Conservation (phyloP, 2,113 vertebrate genomes). For the Xiphophorus hellerii region DNA sequence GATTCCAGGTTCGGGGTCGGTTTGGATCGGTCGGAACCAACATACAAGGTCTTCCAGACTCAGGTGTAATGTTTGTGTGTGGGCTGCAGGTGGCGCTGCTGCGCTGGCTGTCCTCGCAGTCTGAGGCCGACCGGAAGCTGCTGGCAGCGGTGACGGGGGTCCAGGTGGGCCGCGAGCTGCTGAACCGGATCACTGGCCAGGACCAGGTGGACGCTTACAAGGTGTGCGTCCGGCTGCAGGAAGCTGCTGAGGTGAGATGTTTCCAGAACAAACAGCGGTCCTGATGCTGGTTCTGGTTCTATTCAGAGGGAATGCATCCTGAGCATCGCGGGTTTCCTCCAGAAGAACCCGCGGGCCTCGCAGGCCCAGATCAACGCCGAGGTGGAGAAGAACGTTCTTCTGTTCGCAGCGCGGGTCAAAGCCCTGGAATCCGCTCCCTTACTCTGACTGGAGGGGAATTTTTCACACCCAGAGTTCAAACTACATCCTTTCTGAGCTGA, state of each 20-base stretch:
- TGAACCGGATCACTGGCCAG: conserved; percentile 73
- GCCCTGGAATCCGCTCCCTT: conserved; percentile 62
- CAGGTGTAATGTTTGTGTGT: too few relatives aligned
- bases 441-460: conserved; percentile 28
- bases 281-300: conserved; percentile 8
- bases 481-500: neutral
- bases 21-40: neutral
- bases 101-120: conserved; percentile 71
- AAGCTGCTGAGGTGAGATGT: too few relatives aligned
- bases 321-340: conserved; percentile 69
- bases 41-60: neutral
- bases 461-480: neutral
- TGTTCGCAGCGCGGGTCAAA: conserved; percentile 74
- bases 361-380: conserved; percentile 64
- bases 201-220: conserved; percentile 73
- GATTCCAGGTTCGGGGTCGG: neutral
- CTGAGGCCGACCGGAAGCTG: conserved; percentile 56
- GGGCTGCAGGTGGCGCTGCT: conserved; percentile 72
- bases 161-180: conserved; percentile 70
- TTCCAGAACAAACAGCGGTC: neutral
- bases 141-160: conserved; percentile 65
- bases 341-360: conserved; percentile 69
- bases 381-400: conserved; percentile 77
- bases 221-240: conserved; percentile 32
- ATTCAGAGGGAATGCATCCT: conserved; percentile 78